phyloP scores from a whole-genome alignment of 2,113 vertebrate genomes.

The Coptodon rendalli region DNA sequence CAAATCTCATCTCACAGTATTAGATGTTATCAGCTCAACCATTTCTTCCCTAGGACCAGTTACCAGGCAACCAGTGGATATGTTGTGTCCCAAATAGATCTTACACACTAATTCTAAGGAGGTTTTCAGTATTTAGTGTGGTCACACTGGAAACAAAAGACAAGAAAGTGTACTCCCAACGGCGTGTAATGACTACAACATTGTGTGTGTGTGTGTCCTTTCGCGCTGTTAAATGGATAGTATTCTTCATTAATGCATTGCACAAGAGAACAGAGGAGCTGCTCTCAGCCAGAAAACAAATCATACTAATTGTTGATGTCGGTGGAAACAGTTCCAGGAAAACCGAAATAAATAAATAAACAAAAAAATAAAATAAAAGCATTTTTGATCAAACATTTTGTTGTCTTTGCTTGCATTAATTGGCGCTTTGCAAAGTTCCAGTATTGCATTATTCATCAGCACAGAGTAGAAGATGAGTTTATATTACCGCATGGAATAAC shows the following conservation, averaged over 20 bases:
- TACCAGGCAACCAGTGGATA: not conserved
- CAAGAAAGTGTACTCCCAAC: not conserved
- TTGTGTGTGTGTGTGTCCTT: not conserved
- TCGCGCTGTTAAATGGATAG: not conserved
- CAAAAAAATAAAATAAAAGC: not conserved
- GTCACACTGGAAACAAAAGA: not conserved
- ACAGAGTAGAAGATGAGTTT: not conserved
- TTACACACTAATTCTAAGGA: not conserved
- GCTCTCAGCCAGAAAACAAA: not conserved
- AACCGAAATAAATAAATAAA: not conserved
- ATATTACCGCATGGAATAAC: not conserved
- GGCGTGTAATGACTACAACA: not conserved
- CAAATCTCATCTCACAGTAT: not conserved
- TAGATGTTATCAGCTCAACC: not conserved
- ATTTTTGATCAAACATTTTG: not conserved
- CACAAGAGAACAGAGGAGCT: not conserved
- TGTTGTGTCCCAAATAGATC: not conserved
- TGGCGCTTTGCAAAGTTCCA: not conserved
- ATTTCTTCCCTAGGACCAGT: not conserved
- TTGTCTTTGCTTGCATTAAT: not conserved
- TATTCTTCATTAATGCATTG: not conserved
- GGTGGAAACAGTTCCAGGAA: not conserved
- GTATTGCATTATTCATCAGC: not conserved
- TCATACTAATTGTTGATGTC: not conserved
- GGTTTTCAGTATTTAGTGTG: not conserved